Conservation (phyloP, 2,113 vertebrate species). For the Hiodon tergisus region DNA sequence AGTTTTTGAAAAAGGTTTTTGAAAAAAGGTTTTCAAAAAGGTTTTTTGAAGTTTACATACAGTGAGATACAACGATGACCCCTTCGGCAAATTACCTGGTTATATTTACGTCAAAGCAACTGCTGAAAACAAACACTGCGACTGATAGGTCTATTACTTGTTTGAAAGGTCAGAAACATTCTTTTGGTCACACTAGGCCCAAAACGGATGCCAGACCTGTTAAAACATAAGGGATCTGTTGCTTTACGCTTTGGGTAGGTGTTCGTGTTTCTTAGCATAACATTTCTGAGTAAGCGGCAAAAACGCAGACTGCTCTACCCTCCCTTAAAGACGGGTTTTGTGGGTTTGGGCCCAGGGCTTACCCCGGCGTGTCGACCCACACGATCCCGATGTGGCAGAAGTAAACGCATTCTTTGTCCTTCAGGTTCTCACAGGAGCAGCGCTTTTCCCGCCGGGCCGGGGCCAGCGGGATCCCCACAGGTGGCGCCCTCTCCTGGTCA, state of each 20-base stretch:
- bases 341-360: slow-evolving; percentile 15
- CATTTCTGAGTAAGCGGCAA: background rate
- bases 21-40: too few species aligned
- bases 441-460: slow-evolving; percentile 52
- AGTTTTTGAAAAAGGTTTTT: too few species aligned
- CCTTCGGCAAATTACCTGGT: background rate
- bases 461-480: slow-evolving; percentile 25
- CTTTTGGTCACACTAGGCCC: too few species aligned
- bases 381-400: slow-evolving; percentile 74
- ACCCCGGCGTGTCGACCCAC: slow-evolving; percentile 70
- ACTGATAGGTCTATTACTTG: too few species aligned
- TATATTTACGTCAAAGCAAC: background rate
- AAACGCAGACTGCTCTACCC: too few species aligned
- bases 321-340: too few species aligned
- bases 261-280: too few species aligned
- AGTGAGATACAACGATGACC: too few species aligned
- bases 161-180: too few species aligned
- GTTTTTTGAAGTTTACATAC: too few species aligned
- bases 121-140: background rate
- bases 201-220: too few species aligned
- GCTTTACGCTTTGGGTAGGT: background rate
- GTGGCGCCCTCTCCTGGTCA: slow-evolving; percentile 22
- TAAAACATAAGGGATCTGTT: too few species aligned
- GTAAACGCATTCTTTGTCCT: slow-evolving; percentile 70
- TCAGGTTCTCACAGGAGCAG: slow-evolving; percentile 70